A percentile compares a stretch with the other conserved stretches of the same genome.
Conservation (phyloP, 2,888 invertebrate genomes). For the Myopa testacea region DNA sequence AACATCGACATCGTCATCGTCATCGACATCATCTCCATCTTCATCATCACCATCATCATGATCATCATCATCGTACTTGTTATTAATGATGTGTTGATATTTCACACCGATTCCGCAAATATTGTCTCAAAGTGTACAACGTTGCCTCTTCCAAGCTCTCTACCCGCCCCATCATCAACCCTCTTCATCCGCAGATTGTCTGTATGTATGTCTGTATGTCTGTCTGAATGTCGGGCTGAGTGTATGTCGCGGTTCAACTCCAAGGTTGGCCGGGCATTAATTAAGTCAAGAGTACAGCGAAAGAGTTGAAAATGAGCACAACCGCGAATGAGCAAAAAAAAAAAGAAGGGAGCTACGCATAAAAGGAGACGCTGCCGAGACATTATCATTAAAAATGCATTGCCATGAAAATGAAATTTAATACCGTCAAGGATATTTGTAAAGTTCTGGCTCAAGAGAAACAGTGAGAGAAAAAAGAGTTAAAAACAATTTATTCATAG, state of each 20-base stretch:
- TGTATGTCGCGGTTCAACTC: slow-evolving; percentile 7
- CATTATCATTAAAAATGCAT: slow-evolving; percentile 41
- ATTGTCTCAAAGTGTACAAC: slow-evolving; percentile 27
- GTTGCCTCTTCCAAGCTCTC: neutral
- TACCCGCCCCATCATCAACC: neutral
- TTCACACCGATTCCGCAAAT: slow-evolving; percentile 37
- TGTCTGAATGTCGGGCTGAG: neutral
- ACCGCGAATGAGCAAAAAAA: slow-evolving; percentile 22
- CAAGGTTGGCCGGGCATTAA: slow-evolving; percentile 41
- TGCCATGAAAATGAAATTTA: slow-evolving; percentile 38
- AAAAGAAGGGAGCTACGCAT: neutral
- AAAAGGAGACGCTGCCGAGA: slow-evolving; percentile 29
- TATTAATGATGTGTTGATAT: slow-evolving; percentile 45
- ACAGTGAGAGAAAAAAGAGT: neutral
- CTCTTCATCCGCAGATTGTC: neutral
- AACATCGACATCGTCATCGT: slow-evolving; percentile 25
- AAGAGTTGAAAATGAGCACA: slow-evolving; percentile 28
- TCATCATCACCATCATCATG: neutral
- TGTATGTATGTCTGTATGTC: neutral
- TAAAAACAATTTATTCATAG: no score
- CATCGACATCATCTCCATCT: neutral
- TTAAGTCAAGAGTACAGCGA: slow-evolving; percentile 39
- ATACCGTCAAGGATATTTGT: slow-evolving; percentile 26
- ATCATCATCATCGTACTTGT: slow-evolving; percentile 23
- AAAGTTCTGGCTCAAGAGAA: neutral